These are phyloP conservation scores for Sebastes dallii DNA, from an alignment of 2,797 vertebrate species.

Conservation along the genomic window DNA sequence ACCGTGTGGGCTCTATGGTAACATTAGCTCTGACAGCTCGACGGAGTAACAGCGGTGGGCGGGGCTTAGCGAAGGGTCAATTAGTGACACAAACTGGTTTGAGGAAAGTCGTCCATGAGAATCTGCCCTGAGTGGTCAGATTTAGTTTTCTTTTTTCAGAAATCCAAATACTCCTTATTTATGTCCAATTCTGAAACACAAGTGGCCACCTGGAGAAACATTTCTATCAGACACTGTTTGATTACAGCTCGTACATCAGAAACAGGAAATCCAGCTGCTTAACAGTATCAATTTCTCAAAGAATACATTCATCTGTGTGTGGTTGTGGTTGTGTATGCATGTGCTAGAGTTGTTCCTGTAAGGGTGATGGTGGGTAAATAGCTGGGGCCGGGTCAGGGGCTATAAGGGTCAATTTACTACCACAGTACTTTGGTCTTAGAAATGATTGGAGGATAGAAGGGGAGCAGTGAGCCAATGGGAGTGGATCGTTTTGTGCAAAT, in stretches of 20 bases:
- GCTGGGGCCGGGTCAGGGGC: constrained; percentile 38
- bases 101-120: constrained; percentile 2
- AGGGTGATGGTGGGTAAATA: constrained; percentile 45
- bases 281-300: constrained; percentile 65
- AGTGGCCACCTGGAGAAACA: constrained; percentile 20
- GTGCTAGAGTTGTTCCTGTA: constrained; percentile 56
- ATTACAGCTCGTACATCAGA: constrained; percentile 46
- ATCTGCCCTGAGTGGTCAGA: not conserved
- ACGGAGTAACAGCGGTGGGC: no score
- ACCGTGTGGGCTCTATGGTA: no score
- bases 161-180: constrained; percentile 16
- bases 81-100: constrained; percentile 13
- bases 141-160: not conserved
- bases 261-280: constrained; percentile 57
- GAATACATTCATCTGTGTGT: constrained; percentile 81
- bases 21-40: no score
- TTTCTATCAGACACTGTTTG: constrained; percentile 40
- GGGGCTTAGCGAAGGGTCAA: no score
- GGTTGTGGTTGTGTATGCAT: constrained; percentile 35
- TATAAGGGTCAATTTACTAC: constrained; percentile 69
- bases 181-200: constrained; percentile 23
- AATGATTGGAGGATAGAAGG: constrained; percentile 72
- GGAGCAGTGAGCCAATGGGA: constrained; percentile 70
- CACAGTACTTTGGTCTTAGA: constrained; percentile 86
- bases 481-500: constrained; percentile 79